Evolutionary conservation across 2,113 vertebrate genomes (phyloP), one percentile per base, ranked within the genome.

Genomic region (Bucco capensis): DNA sequence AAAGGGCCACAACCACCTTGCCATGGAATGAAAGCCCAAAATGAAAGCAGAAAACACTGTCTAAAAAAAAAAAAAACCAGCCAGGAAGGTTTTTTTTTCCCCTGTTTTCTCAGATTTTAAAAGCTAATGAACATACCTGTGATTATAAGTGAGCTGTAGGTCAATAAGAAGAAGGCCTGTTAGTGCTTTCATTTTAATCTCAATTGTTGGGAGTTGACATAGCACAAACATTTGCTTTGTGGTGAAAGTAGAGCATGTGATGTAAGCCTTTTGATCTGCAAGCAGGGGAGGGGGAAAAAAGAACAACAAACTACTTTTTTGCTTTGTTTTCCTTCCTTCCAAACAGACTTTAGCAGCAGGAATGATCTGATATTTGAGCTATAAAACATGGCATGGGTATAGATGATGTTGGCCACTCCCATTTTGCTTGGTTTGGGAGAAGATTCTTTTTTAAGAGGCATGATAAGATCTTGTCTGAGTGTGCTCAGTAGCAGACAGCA

Each of bases 221-320:
- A 96, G 74, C 93, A 96, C 95, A 95, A 95, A 96, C 93, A 95
- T 95, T 96, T 89, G 86, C 86, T 93, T 92, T 96, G 92, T 94
- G 78, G 86, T 83, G 75, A 88, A 95, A 96, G 71, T 83, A 89
- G 74, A 85, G 70, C 71, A 71, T 58, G 69, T 83, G 92, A 71
- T 58, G 69, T 83, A 93, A 95, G 86, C 58, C 86, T 90, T 95
- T 94, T 95, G 88, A 96, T 90, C 88, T 93, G 53, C 58, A 92
- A 89, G 82, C 80, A 86, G 61, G 24, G 62, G 51, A 72, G 61
- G 24, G 62, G 51, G 67, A 88, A 85, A 77, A 73, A 22, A 10
- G 65, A 64, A 16, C 9, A 1, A 4, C 38, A 12, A 86, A 40
- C 54, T 28, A 13, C 19, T 28, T 60, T 40, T 65, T 46, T 19